A percentile compares a stretch with the other conserved stretches of the same genome.
phyloP scores from a whole-genome alignment of 2,113 vertebrate genomes.

The Oxyruncus cristatus region DNA sequence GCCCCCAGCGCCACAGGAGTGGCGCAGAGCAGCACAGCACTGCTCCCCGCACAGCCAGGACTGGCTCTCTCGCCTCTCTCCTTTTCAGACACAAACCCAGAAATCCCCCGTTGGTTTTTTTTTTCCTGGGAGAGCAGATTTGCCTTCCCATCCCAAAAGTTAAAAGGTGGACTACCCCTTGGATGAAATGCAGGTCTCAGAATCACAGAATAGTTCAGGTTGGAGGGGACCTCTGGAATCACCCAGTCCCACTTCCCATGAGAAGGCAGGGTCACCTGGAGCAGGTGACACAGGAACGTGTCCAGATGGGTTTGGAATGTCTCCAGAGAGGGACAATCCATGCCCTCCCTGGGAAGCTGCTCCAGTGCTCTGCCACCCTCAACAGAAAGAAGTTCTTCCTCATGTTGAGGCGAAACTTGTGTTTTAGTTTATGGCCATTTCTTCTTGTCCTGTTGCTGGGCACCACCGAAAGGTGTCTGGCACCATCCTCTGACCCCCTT shows the following conservation, averaged over 20 bases:
- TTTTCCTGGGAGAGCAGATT: not conserved
- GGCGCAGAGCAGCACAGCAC: not conserved
- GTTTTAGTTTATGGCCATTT: not conserved
- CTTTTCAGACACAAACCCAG: not conserved
- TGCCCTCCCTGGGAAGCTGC: not conserved
- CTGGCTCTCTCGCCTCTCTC: not conserved
- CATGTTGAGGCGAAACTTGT: not conserved
- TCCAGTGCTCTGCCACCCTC: not conserved
- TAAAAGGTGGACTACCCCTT: not conserved
- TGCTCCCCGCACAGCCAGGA: not conserved
- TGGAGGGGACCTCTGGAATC: not conserved
- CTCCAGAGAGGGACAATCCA: not conserved
- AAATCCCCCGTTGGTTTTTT: not conserved
- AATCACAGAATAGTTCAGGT: rapidly evolving
- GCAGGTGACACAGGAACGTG: not conserved
- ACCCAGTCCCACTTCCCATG: not conserved
- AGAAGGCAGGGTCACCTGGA: not conserved
- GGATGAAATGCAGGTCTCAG: not conserved
- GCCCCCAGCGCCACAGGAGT: not conserved
- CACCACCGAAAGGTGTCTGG: not conserved
- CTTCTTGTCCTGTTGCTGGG: not conserved
- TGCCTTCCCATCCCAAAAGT: not conserved
- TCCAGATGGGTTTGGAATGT: not conserved
- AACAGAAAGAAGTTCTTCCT: not conserved
- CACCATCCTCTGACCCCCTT: not conserved